Percentiles rank a stretch among this genome's conserved stretches.
Evolutionary conservation across 2,888 invertebrate species (phyloP).

Genomic region (Drosophila nr. fundita): DNA sequence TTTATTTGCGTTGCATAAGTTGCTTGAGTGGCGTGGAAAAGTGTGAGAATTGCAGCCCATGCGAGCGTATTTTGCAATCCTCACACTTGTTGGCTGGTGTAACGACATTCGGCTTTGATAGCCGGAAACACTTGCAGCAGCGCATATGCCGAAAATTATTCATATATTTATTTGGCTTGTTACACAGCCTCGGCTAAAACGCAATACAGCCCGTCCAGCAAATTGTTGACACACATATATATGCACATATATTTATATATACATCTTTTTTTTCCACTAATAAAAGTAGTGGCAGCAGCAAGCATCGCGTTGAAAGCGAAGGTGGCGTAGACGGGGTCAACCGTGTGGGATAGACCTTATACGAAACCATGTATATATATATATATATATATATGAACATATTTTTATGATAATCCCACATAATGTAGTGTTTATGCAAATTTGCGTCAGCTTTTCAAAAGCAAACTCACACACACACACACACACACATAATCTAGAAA

Average conservation of each 20-base stretch:
- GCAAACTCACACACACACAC: slow-evolving; percentile 4
- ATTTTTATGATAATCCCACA: slow-evolving; percentile 65
- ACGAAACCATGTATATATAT: slow-evolving; percentile 12
- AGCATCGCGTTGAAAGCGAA: slow-evolving; percentile 50
- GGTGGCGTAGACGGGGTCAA: slow-evolving; percentile 47
- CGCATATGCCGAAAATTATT: slow-evolving; percentile 28
- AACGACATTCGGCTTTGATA: slow-evolving; percentile 26
- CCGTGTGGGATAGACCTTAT: slow-evolving; percentile 29
- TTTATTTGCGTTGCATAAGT: slow-evolving; percentile 54
- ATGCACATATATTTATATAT: neutral
- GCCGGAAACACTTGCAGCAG: slow-evolving; percentile 49
- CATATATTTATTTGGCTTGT: slow-evolving; percentile 36
- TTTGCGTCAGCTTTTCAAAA: slow-evolving; percentile 33
- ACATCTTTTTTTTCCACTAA: neutral
- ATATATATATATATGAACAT: slow-evolving; percentile 12
- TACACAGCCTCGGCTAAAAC: slow-evolving; percentile 11
- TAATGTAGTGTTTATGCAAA: slow-evolving; percentile 73
- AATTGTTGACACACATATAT: slow-evolving; percentile 47
- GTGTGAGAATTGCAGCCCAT: slow-evolving; percentile 31
- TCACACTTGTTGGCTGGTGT: slow-evolving; percentile 14
- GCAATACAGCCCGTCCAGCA: slow-evolving; percentile 39
- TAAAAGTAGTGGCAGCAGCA: slow-evolving; percentile 4
- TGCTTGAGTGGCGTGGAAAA: slow-evolving; percentile 36
- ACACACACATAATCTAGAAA: slow-evolving; percentile 13
- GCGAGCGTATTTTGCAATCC: slow-evolving; percentile 14